Evolutionary conservation across 2,888 invertebrate species (phyloP), one percentile per base, ranked within the genome.

Genomic region (Xestia xanthographa): DNA sequence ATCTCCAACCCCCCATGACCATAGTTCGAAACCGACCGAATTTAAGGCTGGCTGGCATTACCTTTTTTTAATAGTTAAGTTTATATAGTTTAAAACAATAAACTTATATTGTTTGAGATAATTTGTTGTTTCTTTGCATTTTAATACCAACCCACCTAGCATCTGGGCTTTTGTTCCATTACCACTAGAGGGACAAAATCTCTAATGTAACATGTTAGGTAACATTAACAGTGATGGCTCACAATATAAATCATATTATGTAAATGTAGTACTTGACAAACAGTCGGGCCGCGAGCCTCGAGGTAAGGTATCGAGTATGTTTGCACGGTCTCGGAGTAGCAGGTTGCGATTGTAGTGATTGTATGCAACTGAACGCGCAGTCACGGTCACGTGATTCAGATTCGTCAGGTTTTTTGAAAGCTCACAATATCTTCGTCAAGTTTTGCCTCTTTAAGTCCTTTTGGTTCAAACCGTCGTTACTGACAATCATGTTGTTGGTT

Each of bases 211-310:
- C n/a, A n/a, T n/a, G n/a, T 66, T 68, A 77, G 22, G 76, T 80
- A 62, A 85, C 77, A 87, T 88, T 84, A 80, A 79, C 86, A 87
- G 87, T 85, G 82, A 86, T 86, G 85, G 72, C 75, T 77, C 67
- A 80, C 81, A 73, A 78, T 85, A 83, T 84, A 82, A 85, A 87
- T 87, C 0, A 50, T 22, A 88, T 87, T 22, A 88, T 87, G 87
- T 82, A 82, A 89, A 90, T 87, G 78, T 71, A 72, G 80, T 66
- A 34, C 34, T 34, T 34, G 34, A 76, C 79, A 86, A 88, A 87
- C 86, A 86, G 56, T 56, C 22, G 50, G 3, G 22, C 20, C 3
- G 34, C 34, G 34, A 34, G 34, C 34, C 34, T 34, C 34, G 34
- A 34, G 34, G 34, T 34, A 41, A 9, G 4, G 41, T 11, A 29